These are phyloP conservation scores for Drosophila grimshawi DNA, from an alignment of 1,140 invertebrate genomes.

Conservation along the genomic window DNA sequence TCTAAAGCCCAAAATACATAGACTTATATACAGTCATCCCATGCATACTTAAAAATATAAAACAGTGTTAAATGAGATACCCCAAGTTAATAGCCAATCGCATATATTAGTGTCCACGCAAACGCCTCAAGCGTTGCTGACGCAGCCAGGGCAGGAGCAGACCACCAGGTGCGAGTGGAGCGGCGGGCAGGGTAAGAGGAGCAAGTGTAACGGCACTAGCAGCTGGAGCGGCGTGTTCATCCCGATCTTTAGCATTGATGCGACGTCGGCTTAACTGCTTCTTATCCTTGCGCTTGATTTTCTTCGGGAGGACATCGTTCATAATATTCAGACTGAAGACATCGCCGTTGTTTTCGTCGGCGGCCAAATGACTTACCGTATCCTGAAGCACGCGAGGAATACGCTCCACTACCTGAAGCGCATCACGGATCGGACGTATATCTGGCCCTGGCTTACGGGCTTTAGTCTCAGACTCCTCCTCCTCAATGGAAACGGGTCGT, in stretches of 20 bases:
- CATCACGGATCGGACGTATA: slow-evolving; percentile 59
- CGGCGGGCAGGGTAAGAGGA: slow-evolving; percentile 9
- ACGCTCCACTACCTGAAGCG: slow-evolving; percentile 64
- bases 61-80: slow-evolving; percentile 28
- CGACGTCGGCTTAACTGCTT: slow-evolving; percentile 18
- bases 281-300: slow-evolving; percentile 23
- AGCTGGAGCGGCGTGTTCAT: slow-evolving; percentile 16
- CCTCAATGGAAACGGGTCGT: slow-evolving; percentile 30
- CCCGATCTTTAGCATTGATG: not conserved
- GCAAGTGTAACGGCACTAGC: slow-evolving; percentile 37
- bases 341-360: slow-evolving; percentile 51
- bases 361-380: slow-evolving; percentile 60
- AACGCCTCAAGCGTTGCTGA: slow-evolving; percentile 49
- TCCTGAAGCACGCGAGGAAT: slow-evolving; percentile 70
- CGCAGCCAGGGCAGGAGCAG: slow-evolving; percentile 63
- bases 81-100: slow-evolving; percentile 2
- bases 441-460: slow-evolving; percentile 20
- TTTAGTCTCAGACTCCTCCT: slow-evolving; percentile 12
- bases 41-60: slow-evolving; percentile 51
- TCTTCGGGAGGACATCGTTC: slow-evolving; percentile 50
- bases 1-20: not conserved
- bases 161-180: slow-evolving; percentile 22
- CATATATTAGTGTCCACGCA: slow-evolving; percentile 16
- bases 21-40: not conserved
- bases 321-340: slow-evolving; percentile 70